Conservation (phyloP, 2,888 invertebrate species). For the Pyrrhia umbra region DNA sequence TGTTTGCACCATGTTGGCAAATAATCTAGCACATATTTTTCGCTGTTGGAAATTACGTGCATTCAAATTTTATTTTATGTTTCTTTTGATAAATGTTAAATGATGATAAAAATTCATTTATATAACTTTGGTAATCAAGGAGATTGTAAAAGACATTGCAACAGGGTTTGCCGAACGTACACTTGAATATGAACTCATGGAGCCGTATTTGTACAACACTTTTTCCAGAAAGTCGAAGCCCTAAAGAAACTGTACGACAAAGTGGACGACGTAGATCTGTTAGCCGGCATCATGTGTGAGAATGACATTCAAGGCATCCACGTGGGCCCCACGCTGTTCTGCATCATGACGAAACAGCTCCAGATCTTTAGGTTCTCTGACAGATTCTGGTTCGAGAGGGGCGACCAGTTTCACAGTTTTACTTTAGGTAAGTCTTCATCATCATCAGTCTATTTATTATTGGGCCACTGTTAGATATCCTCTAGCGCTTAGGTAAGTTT, state of each 20-base stretch:
- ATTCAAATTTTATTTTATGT: not conserved
- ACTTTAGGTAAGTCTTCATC: constrained; percentile 69
- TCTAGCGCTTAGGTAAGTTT: too few relatives aligned
- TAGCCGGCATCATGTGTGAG: constrained; percentile 80
- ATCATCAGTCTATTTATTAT: too few relatives aligned
- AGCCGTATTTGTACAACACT: too few relatives aligned
- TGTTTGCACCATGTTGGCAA: constrained; percentile 2
- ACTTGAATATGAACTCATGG: too few relatives aligned
- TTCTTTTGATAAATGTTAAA: too few relatives aligned
- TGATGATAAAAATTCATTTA: not conserved
- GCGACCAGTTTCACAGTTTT: constrained; percentile 80
- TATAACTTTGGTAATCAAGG: not conserved
- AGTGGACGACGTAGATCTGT: constrained; percentile 78
- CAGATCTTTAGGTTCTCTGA: constrained; percentile 76
- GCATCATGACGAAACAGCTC: constrained; percentile 79
- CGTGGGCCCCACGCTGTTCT: constrained; percentile 79
- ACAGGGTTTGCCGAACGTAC: too few relatives aligned
- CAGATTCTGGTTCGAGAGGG: constrained; percentile 82
- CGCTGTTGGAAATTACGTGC: not conserved
- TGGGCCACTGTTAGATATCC: too few relatives aligned
- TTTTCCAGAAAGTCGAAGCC: constrained; percentile 77
- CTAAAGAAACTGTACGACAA: constrained; percentile 73
- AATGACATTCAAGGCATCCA: constrained; percentile 71
- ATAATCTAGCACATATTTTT: constrained; percentile 19
- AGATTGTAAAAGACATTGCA: too few relatives aligned